Base-by-base conservation (phyloP, 2,113 vertebrate species). In the Dunckerocampus dactyliophorus region DNA sequence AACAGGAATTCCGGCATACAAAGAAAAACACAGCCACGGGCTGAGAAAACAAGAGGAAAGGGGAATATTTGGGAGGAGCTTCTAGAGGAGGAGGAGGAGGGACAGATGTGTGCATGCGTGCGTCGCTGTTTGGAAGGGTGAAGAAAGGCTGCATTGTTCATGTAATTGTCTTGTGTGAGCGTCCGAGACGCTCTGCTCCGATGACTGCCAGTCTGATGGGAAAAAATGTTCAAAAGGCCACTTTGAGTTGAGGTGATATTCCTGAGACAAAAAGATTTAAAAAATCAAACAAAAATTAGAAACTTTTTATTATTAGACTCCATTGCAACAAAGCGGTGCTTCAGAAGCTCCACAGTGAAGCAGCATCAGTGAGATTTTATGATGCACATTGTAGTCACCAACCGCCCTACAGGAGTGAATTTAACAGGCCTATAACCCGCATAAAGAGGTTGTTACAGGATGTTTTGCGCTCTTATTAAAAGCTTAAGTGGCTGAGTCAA, bases 1-100 rank as follows among this genome's bases (percentile, higher is more conserved):
- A 90, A 88, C 87, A 88, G 88, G 86, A 90, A 90, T 90, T 89
- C 84, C 75, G 69, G 74, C 76, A 68, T 70, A 80, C 85, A 82
- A 84, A 84, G 83, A 80, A 88, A 87, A 85, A 89, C 82, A 83
- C 77, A 75, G 76, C 77, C 77, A 67, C 19, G 42, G 80, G 81
- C 84, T 82, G 77, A 79, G 72, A 80, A 85, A 83, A 85, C 82
- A 88, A 80, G 82, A 70, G 70, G 59, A 34, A 34, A 34, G 19
- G 66, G 71, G 82, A 76, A 61, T 73, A 85, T 82, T 84, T 70
- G 43, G 28, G 42, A 12, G 52, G 52, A 12, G 52, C 8, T 34
- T 34, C 3, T 5, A 28, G 31, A 1, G 22, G 57, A 34, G 65
- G 57, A 34, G 65, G 28, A 57, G 68, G 65, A 67, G 72, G 72